Base-by-base conservation (phyloP, 92 coral and sea anemone genomes). In the Desmophyllum pertusum region DNA sequence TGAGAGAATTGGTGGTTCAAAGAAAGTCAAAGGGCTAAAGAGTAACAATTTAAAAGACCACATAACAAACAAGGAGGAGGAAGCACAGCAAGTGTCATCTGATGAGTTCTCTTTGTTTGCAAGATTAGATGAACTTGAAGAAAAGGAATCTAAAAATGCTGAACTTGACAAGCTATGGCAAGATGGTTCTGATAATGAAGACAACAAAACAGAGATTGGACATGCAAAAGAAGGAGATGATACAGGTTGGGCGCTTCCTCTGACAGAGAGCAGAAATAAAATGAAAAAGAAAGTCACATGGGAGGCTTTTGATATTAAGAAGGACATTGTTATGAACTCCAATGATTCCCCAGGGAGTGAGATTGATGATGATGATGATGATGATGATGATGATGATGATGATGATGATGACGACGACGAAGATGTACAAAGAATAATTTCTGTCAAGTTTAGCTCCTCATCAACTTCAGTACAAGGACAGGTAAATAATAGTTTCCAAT, bases 121-220 rank as follows among this genome's bases (percentile, higher is more conserved):
- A 25, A 92, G 95, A 83, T 90, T 96, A 70, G 98, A 96, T 51
- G 93, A 88, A 73, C 89, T 96, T 2, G 98, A 94, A 74, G 78
- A 80, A 37, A 66, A 53, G 51, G 99, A 96, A 76, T 52, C 52
- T 76, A 78, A 45, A 48, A 94, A 91, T 73, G 89, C 89, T 33
- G 97, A 96, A 89, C 88, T 96, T 10, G 77, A 74, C 59, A 79
- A 70, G 19, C 48, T 29, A 0, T 78, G 78, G 35, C 53, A 85
- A 42, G 94, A 76, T 75, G 83, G 81, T 38, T 67, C 65, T 77
- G 73, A 19, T 73, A 75, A 40, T 21, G 35, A 39, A 17, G 86
- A 50, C 3, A 59, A 18, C 19, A 70, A 29, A 27, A 25, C 45
- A 15, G 42, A 46, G 17, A 33, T 5, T 59, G 88, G 42, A 63